phyloP scores from a whole-genome alignment of 2,113 vertebrate species.

The Pteronura brasiliensis region DNA sequence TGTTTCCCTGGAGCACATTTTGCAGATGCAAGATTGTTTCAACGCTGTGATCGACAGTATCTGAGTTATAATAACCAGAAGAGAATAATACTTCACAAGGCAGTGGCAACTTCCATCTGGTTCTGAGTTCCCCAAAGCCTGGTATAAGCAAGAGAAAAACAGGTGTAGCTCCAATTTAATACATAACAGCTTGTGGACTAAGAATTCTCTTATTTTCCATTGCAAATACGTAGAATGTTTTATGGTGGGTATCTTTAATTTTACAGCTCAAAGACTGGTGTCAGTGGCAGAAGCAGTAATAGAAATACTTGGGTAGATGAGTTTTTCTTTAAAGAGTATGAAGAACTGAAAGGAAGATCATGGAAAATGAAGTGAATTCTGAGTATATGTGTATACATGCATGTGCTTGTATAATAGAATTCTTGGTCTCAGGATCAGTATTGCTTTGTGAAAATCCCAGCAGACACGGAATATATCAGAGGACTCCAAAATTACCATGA shows the following conservation, averaged over 20 bases:
- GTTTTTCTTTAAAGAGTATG: not conserved
- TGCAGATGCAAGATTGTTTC: constrained; percentile 55
- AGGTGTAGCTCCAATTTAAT: constrained; percentile 49
- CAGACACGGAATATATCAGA: not conserved
- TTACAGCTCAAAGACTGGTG: constrained; percentile 25
- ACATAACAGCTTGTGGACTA: not conserved
- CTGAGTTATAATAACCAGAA: constrained; percentile 38
- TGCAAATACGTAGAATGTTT: constrained; percentile 1
- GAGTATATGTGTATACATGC: not conserved
- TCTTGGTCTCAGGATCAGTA: not conserved
- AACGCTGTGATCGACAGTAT: not conserved
- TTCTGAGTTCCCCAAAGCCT: constrained; percentile 36
- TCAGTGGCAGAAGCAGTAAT: not conserved
- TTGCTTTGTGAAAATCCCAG: not conserved
- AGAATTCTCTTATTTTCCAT: constrained; percentile 37
- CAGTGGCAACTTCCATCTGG: constrained; percentile 21
- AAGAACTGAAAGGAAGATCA: not conserved
- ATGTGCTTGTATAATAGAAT: not conserved
- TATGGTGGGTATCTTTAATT: not conserved
- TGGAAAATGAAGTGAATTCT: not conserved
- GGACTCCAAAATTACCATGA: not conserved
- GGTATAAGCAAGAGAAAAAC: constrained; percentile 20
- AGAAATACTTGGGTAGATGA: not conserved
- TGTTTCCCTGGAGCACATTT: constrained; percentile 43
- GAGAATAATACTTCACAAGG: constrained; percentile 4